These are phyloP conservation scores for Manacus vitellinus DNA, from an alignment of 2,113 vertebrate genomes.

Conservation along the genomic window DNA sequence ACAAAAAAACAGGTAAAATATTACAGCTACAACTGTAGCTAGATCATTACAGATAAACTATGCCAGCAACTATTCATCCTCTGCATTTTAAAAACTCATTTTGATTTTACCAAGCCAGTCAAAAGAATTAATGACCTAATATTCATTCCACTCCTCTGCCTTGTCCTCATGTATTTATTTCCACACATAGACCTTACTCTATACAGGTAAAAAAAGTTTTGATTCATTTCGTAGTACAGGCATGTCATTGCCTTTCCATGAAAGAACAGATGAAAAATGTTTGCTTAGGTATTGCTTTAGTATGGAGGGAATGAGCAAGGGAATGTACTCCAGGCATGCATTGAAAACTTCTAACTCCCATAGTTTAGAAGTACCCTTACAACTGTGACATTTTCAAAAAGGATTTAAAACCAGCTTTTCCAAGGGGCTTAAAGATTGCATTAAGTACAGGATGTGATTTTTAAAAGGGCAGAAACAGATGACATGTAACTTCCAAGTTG, in stretches of 20 bases:
- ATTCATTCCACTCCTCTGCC: not conserved
- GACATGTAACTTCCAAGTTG: not conserved
- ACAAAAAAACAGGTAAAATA: not conserved
- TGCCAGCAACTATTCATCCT: not conserved
- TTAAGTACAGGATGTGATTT: not conserved
- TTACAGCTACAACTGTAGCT: not conserved
- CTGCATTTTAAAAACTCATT: not conserved
- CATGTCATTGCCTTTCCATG: not conserved
- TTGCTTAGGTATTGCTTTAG: not conserved
- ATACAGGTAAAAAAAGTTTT: not conserved
- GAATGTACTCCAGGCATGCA: not conserved
- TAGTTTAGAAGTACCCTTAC: not conserved
- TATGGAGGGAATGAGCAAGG: not conserved
- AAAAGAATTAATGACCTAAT: not conserved
- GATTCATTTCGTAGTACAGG: not conserved
- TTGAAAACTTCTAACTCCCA: not conserved
- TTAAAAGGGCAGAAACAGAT: conserved; percentile 18
- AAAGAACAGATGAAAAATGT: not conserved
- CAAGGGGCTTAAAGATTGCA: not conserved
- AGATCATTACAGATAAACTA: not conserved
- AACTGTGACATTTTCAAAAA: conserved; percentile 7
- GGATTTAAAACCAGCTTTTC: conserved; percentile 17
- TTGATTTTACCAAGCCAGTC: not conserved
- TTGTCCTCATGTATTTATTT: not conserved
- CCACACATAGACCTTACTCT: not conserved